Evolutionary conservation across 1,140 invertebrate genomes (phyloP).

Genomic region (Drosophila triauraria): DNA sequence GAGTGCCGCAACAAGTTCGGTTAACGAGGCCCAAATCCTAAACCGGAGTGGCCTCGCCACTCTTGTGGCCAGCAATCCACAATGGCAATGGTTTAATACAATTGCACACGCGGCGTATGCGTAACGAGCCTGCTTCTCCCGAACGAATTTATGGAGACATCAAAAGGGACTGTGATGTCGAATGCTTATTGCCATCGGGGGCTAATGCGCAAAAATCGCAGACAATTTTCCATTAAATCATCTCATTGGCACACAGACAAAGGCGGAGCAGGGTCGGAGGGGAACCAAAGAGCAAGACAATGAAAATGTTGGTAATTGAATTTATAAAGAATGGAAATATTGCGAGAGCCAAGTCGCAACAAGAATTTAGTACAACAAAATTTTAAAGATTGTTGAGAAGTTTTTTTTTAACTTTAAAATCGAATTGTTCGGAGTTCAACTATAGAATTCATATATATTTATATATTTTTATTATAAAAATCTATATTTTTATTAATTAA

Average conservation of each 20-base stretch:
- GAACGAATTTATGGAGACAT: conserved; percentile 1
- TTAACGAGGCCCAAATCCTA: conserved; percentile 56
- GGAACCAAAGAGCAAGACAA: conserved; percentile 32
- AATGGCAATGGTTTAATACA: conserved; percentile 31
- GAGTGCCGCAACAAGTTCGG: conserved; percentile 53
- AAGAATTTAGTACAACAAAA: conserved; percentile 1
- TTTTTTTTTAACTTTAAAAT: neutral
- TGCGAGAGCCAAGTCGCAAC: neutral
- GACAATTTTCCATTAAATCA: conserved; percentile 43
- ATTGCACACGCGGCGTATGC: conserved; percentile 37
- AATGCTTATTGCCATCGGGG: conserved; percentile 1
- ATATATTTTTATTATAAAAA: neutral
- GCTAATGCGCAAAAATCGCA: conserved; percentile 25
- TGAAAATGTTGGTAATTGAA: conserved; percentile 29
- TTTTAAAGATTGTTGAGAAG: neutral
- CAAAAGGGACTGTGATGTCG: neutral
- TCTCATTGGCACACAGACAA: conserved; percentile 28
- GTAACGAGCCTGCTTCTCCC: conserved; percentile 24
- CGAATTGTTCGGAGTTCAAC: too few relatives aligned
- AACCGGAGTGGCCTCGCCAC: conserved; percentile 20
- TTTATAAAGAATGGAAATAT: conserved; percentile 21
- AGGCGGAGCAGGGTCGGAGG: neutral
- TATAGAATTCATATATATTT: too few relatives aligned
- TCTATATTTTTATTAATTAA: neutral
- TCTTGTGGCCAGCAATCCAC: conserved; percentile 29